Base-by-base conservation (phyloP, 1,140 invertebrate genomes). In the Mya arenaria region DNA sequence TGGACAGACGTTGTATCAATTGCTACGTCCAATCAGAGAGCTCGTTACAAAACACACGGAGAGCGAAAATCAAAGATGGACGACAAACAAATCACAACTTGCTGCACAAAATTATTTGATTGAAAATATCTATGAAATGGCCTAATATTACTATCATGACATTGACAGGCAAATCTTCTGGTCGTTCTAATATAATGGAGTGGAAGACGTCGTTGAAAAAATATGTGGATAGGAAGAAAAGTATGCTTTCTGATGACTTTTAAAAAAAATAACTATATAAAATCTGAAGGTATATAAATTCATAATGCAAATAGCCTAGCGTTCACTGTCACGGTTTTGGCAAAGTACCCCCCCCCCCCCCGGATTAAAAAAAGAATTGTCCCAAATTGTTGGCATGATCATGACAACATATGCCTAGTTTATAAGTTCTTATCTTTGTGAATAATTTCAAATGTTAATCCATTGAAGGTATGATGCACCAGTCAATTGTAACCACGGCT, bases 41-140 rank as follows among this genome's bases (percentile, higher is more conserved):
- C 8, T 60, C 60, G 79, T 84, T 77, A 85, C 66, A 37, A 60
- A 78, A 85, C 23, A 85, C 19, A 52, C 19, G 78, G 75, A 81
- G 82, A 86, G 82, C 81, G 52, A 84, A 88, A 87, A 83, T 75
- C 41, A 39, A 89, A 87, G 81, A 89, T 89, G 87, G 87, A 77
- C 34, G 87, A 74, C 25, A 23, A 84, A 85, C 85, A 65, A 80
- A 68, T 68, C 66, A 15, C 68, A 37, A 63, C 79, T 34, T 82
- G 69, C 41, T 25, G 28, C n/a, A n/a, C n/a, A n/a, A n/a, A n/a
- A n/a, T n/a, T n/a, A n/a, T n/a, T n/a, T n/a, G 25, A 41, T 25
- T 37, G 37, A 62, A 60, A 39, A 68, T 74, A 65, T 66, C 36
- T 71, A n/a, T 39, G 55, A 58, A 65, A n/a, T 39, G 6, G 15